Evolutionary conservation across 2,888 invertebrate species (phyloP).

Genomic region (Anoplius nigerrimus): DNA sequence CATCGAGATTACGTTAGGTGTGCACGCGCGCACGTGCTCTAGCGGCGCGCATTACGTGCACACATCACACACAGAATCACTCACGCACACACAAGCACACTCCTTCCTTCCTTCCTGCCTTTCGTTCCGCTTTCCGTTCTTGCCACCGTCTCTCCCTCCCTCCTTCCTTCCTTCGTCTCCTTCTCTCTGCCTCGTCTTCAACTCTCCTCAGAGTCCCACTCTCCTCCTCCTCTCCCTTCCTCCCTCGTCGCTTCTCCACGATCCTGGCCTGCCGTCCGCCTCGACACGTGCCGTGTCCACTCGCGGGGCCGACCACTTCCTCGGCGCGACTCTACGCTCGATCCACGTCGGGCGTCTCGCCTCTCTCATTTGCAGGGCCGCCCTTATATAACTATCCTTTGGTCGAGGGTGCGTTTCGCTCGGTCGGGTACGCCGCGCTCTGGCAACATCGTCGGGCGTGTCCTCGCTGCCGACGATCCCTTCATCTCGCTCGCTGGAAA

Average conservation of each 20-base stretch:
- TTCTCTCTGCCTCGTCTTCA: conserved; percentile 22
- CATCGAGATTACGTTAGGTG: too few species aligned
- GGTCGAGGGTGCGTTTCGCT: conserved; percentile 27
- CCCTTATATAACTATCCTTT: conserved; percentile 33
- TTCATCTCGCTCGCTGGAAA: conserved; percentile 36
- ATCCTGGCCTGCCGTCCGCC: too few species aligned
- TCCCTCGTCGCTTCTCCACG: too few species aligned
- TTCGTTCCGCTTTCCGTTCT: too few species aligned
- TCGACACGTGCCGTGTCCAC: too few species aligned
- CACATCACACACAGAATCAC: too few species aligned
- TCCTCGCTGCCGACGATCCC: conserved; percentile 30
- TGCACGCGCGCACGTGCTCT: conserved; percentile 6
- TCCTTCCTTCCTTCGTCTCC: conserved; percentile 28
- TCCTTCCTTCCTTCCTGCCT: too few species aligned
- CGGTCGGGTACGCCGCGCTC: conserved; percentile 22
- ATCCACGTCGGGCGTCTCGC: conserved; percentile 12
- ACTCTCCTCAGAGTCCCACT: conserved; percentile 1
- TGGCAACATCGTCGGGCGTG: conserved; percentile 35
- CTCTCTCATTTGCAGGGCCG: conserved; percentile 8
- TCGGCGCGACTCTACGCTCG: too few species aligned
- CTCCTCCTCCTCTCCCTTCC: conserved; percentile 17
- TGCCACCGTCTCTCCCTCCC: conserved; percentile 26
- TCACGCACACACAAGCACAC: too few species aligned
- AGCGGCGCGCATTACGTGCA: neutral
- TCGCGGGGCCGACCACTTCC: too few species aligned